Percentiles rank a stretch among this genome's conserved stretches.
Evolutionary conservation across 1,140 invertebrate species (phyloP).

Genomic region (Drosophila albomicans): DNA sequence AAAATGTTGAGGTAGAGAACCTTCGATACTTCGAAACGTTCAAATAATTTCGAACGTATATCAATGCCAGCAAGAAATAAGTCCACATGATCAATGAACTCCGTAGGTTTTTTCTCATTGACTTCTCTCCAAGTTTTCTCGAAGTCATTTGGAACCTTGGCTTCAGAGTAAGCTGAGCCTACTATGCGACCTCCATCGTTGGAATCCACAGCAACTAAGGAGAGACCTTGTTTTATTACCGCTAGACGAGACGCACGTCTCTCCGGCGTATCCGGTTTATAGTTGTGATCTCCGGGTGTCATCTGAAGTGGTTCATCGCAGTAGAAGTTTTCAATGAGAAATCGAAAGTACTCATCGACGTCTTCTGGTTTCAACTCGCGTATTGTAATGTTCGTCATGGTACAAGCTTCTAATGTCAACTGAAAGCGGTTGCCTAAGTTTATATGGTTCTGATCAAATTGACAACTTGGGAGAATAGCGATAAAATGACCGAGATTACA

Average conservation of each 20-base stretch:
- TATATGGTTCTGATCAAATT: neutral
- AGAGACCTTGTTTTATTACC: conserved; percentile 48
- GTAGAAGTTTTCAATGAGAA: conserved; percentile 51
- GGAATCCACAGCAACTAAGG: conserved; percentile 56
- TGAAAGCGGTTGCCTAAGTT: neutral
- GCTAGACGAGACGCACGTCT: conserved; percentile 39
- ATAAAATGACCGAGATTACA: neutral
- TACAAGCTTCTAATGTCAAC: neutral
- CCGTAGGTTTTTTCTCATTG: conserved; percentile 17
- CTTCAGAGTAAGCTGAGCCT: conserved; percentile 41
- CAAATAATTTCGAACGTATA: conserved; percentile 44
- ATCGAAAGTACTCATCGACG: conserved; percentile 36
- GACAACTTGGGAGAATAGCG: neutral
- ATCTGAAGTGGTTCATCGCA: conserved; percentile 12
- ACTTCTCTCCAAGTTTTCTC: conserved; percentile 48
- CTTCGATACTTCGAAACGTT: conserved; percentile 28
- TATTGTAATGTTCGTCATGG: conserved; percentile 27
- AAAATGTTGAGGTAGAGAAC: conserved; percentile 59
- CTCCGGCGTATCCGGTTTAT: neutral
- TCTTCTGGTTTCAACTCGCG: conserved; percentile 6
- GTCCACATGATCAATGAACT: conserved; percentile 44
- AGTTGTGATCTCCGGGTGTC: conserved; percentile 47
- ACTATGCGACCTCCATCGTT: conserved; percentile 44
- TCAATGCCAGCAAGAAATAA: conserved; percentile 57
- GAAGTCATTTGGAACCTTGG: conserved; percentile 44